phyloP scores from a whole-genome alignment of 2,797 vertebrate species.

The Anas bahamensis region DNA sequence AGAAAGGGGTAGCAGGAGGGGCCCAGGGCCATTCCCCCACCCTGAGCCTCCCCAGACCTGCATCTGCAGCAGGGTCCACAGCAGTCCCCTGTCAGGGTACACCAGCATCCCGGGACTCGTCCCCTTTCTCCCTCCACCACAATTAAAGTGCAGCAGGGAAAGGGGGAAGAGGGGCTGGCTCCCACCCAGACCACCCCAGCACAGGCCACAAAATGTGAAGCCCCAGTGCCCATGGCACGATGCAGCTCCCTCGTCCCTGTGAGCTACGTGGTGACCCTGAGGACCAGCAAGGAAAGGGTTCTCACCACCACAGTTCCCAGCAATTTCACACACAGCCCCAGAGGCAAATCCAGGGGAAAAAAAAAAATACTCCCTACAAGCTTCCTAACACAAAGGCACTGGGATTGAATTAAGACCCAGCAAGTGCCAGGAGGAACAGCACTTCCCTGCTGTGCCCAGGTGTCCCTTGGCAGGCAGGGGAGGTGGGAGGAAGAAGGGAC shows the following conservation, averaged over 20 bases:
- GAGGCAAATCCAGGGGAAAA: neutral
- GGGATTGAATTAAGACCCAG: neutral
- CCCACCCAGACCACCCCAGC: neutral
- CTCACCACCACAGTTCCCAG: neutral
- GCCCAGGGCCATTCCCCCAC: neutral
- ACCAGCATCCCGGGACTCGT: neutral
- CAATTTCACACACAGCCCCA: neutral
- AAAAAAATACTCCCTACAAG: neutral
- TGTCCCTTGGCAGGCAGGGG: neutral
- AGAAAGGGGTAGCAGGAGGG: conserved; percentile 10
- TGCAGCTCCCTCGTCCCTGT: neutral
- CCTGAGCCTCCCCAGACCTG: neutral
- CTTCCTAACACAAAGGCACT: fast-evolving
- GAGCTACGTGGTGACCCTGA: neutral
- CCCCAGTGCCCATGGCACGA: fast-evolving
- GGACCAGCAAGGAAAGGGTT: neutral
- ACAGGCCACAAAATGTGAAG: fast-evolving
- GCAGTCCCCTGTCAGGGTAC: neutral
- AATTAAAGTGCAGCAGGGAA: conserved; percentile 22
- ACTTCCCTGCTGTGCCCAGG: fast-evolving
- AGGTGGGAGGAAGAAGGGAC: neutral
- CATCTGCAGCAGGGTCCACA: neutral
- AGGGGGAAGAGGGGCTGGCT: neutral
- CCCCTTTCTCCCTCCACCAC: neutral
- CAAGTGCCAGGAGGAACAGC: neutral